A percentile compares a stretch with the other conserved stretches of the same genome.
phyloP scores from a whole-genome alignment of 2,888 invertebrate species.

The Tetrapedia diversipes region DNA sequence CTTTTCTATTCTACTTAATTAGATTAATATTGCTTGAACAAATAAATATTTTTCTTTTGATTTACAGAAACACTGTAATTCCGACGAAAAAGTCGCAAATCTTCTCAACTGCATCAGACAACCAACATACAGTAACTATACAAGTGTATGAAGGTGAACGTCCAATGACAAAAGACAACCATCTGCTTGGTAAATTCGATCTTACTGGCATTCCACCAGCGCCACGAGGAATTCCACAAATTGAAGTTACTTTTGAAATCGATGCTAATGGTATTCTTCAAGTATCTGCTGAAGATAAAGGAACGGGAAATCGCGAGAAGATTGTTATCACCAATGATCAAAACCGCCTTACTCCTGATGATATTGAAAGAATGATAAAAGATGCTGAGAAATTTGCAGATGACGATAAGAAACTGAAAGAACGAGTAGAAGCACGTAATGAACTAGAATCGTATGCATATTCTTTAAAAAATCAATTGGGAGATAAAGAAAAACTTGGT shows the following conservation, averaged over 20 bases:
- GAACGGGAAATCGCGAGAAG: slow-evolving; percentile 99
- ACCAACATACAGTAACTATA: slow-evolving; percentile 99
- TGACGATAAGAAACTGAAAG: slow-evolving; percentile 98
- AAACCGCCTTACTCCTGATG: slow-evolving; percentile 97
- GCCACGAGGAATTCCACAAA: slow-evolving; percentile 96
- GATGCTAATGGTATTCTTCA: slow-evolving; percentile 97
- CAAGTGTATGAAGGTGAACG: slow-evolving; percentile 99
- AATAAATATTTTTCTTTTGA: slow-evolving; percentile 1
- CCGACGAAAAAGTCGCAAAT: slow-evolving; percentile 99
- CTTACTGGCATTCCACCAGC: slow-evolving; percentile 98
- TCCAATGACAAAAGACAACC: slow-evolving; percentile 99
- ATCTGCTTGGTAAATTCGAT: slow-evolving; percentile 98
- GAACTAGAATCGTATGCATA: slow-evolving; percentile 99
- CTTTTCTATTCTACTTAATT: not conserved
- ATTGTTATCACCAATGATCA: slow-evolving; percentile 99
- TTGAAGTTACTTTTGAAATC: slow-evolving; percentile 97
- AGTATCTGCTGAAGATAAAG: slow-evolving; percentile 99
- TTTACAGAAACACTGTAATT: slow-evolving; percentile 95
- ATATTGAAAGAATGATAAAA: slow-evolving; percentile 99
- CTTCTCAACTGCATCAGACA: slow-evolving; percentile 99
- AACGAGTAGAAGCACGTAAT: slow-evolving; percentile 97
- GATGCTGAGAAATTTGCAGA: slow-evolving; percentile 99
- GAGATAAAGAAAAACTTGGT: slow-evolving; percentile 98
- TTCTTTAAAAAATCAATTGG: slow-evolving; percentile 97
- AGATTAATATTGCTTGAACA: not conserved